These are phyloP conservation scores for Erpornis zantholeuca DNA, from an alignment of 2,113 vertebrate species.

Conservation along the genomic window DNA sequence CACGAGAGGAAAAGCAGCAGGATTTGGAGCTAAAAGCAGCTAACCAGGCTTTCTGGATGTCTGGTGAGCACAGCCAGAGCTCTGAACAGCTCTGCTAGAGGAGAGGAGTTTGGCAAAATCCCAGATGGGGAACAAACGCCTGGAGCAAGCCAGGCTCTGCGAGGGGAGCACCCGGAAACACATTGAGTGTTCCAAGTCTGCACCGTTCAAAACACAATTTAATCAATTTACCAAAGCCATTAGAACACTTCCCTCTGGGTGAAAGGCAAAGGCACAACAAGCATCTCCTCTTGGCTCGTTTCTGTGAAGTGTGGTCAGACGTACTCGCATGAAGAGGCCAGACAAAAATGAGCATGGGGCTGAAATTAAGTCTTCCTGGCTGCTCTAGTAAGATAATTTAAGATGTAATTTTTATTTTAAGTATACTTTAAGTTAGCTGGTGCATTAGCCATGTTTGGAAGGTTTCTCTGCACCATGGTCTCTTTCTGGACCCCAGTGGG, in stretches of 20 bases:
- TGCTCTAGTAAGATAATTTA: not conserved
- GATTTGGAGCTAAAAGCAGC: not conserved
- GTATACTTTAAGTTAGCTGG: not conserved
- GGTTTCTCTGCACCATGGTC: not conserved
- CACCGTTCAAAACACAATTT: slow-evolving; percentile 22
- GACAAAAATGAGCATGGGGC: not conserved
- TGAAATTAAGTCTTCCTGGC: not conserved
- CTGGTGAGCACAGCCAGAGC: not conserved
- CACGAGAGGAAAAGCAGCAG: not conserved
- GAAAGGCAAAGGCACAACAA: not conserved
- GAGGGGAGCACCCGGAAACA: not conserved
- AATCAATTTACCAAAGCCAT: slow-evolving; percentile 49
- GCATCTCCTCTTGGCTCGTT: not conserved
- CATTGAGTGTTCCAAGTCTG: not conserved
- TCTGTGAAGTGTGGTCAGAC: not conserved
- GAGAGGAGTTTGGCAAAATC: not conserved
- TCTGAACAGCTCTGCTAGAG: not conserved
- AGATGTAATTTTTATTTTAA: not conserved
- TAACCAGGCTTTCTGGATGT: not conserved
- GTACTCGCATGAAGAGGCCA: not conserved
- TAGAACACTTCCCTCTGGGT: not conserved
- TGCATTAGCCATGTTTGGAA: not conserved
- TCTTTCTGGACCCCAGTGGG: not conserved
- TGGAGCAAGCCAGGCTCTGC: not conserved
- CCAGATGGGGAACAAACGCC: not conserved